Base-by-base conservation (phyloP, 1,140 invertebrate genomes). In the Cydia pomonella region DNA sequence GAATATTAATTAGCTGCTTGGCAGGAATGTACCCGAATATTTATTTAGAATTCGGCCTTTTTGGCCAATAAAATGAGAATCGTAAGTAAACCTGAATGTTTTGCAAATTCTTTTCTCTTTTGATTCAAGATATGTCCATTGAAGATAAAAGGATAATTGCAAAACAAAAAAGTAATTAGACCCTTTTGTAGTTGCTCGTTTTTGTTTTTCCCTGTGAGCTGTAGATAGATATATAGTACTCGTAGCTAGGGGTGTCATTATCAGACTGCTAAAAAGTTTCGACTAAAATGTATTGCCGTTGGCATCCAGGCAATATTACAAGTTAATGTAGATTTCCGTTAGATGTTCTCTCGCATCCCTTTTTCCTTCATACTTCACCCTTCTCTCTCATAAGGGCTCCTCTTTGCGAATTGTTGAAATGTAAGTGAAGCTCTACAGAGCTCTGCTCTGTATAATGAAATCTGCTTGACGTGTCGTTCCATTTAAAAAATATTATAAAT, bases 111-210 rank as follows among this genome's bases (percentile, higher is more conserved):
- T 41, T 47, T 44, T 21, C 38, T 72, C 63, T 66, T 64, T 64
- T 29, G 63, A 73, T 62, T 47, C 1, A 29, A 59, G 50, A 73
- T 73, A 73, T 23, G 72, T 12, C 44, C 16, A 73, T 10, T 23
- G 25, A 73, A 73, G 72, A 73, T 73, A 73, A 73, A 73, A 47
- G 47, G 72, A 21, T 53, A 73, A 73, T 73, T 73, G 59, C 25
- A 44, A 9, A 59, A 73, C 41, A 73, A 73, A 73, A 73, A 73
- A 73, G 50, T 73, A 73, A 73, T 73, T 73, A 47, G 25, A n/a
- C 47, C 9, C 23, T 73, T 16, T 66, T 73, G 50, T 27, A 59
- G 33, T 73, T 44, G 72, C 72, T 25, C 50, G 72, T 59, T 59
- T 73, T 47, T 73, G 72, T 73, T 73, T 25, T 25, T 50, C 50